A percentile compares a stretch with the other conserved stretches of the same genome.
Conservation (phyloP, 2,113 vertebrate genomes). For the Copsychus sechellarum region DNA sequence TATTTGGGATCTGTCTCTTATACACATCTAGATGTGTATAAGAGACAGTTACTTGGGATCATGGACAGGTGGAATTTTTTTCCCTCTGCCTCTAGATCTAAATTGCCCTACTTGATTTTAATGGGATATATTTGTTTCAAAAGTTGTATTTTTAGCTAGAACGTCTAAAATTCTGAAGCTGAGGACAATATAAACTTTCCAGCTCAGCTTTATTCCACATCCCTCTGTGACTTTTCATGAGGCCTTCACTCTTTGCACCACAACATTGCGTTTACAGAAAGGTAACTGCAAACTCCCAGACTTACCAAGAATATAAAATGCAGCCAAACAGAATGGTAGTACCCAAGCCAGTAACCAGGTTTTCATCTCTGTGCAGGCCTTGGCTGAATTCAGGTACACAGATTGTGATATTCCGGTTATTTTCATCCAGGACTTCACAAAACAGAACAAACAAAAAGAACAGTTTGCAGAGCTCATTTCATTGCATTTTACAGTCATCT, state of each 20-base stretch:
- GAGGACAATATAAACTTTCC: neutral
- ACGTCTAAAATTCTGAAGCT: neutral
- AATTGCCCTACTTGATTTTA: neutral
- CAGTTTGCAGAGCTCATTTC: neutral
- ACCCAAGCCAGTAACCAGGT: slow-evolving; percentile 85
- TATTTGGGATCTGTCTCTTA: neutral
- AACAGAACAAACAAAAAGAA: slow-evolving; percentile 6
- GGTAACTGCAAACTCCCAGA: neutral
- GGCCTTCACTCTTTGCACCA: neutral
- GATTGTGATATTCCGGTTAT: slow-evolving; percentile 83
- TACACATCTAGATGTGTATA: too few relatives aligned
- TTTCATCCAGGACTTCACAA: slow-evolving; percentile 71
- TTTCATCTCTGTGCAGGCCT: slow-evolving; percentile 82
- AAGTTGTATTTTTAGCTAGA: neutral
- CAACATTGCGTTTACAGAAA: neutral
- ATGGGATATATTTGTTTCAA: neutral
- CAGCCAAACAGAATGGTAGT: slow-evolving; percentile 85
- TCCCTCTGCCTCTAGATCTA: neutral
- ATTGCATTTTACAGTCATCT: neutral
- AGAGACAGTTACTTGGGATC: neutral
- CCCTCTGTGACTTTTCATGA: neutral
- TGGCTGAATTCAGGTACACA: slow-evolving; percentile 86
- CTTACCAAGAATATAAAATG: slow-evolving; percentile 94
- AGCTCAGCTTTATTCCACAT: neutral
- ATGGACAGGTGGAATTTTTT: neutral